These are phyloP conservation scores for Octonoba sinensis DNA, from an alignment of 2,888 invertebrate genomes.

Conservation along the genomic window DNA sequence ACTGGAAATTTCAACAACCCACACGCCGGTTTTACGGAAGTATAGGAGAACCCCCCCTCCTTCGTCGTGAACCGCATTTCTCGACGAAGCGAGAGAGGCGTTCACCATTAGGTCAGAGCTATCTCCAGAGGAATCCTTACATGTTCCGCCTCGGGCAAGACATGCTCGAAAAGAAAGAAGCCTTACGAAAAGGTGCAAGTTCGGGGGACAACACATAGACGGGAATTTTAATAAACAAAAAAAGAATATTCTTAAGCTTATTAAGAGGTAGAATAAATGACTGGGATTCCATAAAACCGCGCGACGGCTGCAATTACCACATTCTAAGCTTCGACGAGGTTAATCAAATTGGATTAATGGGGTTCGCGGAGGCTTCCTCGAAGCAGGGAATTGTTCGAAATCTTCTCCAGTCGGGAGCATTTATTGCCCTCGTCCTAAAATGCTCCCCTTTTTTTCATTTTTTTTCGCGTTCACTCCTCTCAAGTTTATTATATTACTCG, in stretches of 20 bases:
- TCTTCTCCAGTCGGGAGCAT: too few species aligned
- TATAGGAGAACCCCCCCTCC: too few species aligned
- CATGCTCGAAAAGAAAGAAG: constrained; percentile 28
- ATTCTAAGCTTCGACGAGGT: constrained; percentile 38
- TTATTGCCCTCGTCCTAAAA: too few species aligned
- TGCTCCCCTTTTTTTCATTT: too few species aligned
- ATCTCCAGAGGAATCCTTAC: constrained; percentile 51
- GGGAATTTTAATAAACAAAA: background rate
- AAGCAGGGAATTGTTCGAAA: too few species aligned
- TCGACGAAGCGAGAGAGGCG: constrained; percentile 9
- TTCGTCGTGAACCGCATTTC: too few species aligned
- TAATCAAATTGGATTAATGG: constrained; percentile 53
- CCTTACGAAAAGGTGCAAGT: constrained; percentile 27
- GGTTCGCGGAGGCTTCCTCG: too few species aligned
- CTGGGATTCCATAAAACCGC: constrained; percentile 57
- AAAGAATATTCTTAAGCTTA: constrained; percentile 45
- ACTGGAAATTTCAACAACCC: too few species aligned
- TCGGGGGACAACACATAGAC: background rate
- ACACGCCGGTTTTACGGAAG: too few species aligned
- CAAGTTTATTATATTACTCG: too few species aligned
- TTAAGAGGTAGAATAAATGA: constrained; percentile 56
- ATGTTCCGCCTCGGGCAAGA: constrained; percentile 43
- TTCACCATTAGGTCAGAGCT: constrained; percentile 37
- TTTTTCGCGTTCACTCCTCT: too few species aligned
- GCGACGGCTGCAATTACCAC: constrained; percentile 31